Conservation (phyloP, 2,888 invertebrate species). For the Perizoma flavofasciatum region DNA sequence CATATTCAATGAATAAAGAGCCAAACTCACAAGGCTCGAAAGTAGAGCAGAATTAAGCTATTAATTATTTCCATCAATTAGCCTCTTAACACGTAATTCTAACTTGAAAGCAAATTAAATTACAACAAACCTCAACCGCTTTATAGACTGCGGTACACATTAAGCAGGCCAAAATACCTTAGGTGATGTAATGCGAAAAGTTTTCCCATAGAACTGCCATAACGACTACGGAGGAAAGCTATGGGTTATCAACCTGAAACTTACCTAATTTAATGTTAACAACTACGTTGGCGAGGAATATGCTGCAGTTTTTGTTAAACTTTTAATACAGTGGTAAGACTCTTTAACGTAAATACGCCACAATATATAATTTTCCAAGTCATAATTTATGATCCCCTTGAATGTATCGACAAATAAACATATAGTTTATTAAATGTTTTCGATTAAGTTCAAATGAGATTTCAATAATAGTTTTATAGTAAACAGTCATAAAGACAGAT, state of each 20-base stretch:
- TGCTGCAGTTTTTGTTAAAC: conserved; percentile 28
- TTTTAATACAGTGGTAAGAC: conserved; percentile 13
- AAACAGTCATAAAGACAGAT: no score
- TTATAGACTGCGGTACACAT: conserved; percentile 32
- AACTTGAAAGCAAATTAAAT: conserved; percentile 32
- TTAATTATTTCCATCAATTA: no score
- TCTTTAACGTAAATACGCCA: background rate
- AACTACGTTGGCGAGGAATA: conserved; percentile 49
- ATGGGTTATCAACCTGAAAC: conserved; percentile 69
- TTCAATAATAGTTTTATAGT: no score
- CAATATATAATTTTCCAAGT: no score
- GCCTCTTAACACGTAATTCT: conserved; percentile 11
- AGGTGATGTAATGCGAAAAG: conserved; percentile 71
- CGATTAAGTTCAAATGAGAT: no score
- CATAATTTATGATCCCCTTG: no score
- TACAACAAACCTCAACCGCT: conserved; percentile 30
- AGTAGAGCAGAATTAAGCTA: no score
- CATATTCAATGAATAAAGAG: no score
- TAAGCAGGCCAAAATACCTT: conserved; percentile 59
- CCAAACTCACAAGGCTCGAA: no score
- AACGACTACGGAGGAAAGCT: conserved; percentile 59
- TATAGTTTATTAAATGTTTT: no score
- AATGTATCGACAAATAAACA: no score
- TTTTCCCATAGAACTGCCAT: conserved; percentile 66
- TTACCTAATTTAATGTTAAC: conserved; percentile 71